Evolutionary conservation across 2,888 invertebrate species (phyloP).

Genomic region (Cryptosula pallasiana): DNA sequence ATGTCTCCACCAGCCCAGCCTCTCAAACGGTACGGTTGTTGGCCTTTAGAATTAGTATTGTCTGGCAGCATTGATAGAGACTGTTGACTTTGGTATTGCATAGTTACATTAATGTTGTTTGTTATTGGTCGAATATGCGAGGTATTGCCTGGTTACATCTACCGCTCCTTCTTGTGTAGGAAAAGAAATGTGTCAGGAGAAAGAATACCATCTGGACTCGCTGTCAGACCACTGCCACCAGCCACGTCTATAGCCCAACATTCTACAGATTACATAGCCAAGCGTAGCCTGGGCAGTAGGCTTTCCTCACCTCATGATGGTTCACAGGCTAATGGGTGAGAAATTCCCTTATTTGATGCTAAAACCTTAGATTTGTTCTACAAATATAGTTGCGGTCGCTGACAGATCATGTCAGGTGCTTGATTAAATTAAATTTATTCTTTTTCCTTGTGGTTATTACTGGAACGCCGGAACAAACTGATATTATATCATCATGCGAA

Average conservation of each 20-base stretch:
- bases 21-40: not conserved
- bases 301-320: slow-evolving; percentile 8
- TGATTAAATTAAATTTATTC: no score
- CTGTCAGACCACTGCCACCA: not conserved
- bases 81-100: not conserved
- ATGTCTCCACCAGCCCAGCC: slow-evolving; percentile 19
- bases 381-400: no score
- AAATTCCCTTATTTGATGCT: no score
- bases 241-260: not conserved
- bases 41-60: no score
- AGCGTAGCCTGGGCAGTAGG: not conserved
- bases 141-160: not conserved
- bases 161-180: not conserved
- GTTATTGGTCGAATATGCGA: no score
- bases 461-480: no score
- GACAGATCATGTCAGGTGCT: no score
- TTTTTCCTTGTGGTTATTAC: no score
- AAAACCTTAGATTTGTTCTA: no score
- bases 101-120: not conserved
- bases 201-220: not conserved
- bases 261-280: not conserved
- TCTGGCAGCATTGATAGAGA: no score
- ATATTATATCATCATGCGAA: no score
- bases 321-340: slow-evolving; percentile 12
- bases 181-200: slow-evolving; percentile 12